phyloP scores from a whole-genome alignment of 35 echinoderm and acorn worm species.

The Anneissia japonica region DNA sequence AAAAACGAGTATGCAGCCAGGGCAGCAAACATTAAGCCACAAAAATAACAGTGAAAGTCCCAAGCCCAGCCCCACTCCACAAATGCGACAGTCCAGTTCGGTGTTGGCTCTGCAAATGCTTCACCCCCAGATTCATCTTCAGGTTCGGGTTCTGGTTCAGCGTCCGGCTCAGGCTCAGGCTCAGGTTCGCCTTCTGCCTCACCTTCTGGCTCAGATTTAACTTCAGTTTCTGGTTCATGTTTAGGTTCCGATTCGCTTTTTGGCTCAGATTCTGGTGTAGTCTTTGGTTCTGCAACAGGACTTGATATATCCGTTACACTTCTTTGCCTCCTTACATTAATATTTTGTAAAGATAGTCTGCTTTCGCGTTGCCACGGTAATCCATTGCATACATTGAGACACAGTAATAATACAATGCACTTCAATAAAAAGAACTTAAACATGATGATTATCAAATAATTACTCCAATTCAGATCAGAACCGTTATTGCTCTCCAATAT shows the following conservation, averaged over 20 bases:
- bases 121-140: slow-evolving; percentile 30
- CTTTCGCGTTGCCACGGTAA: neutral
- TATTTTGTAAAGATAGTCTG: too few species aligned
- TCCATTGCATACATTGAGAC: neutral
- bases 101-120: slow-evolving; percentile 80
- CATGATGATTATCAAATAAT: neutral
- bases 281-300: slow-evolving; percentile 31
- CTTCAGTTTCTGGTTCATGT: slow-evolving; percentile 34
- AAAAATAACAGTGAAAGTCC: slow-evolving; percentile 81
- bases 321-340: neutral
- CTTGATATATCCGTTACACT: neutral
- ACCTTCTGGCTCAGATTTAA: slow-evolving; percentile 35
- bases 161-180: slow-evolving; percentile 18
- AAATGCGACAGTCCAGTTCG: slow-evolving; percentile 55
- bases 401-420: neutral
- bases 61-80: slow-evolving; percentile 42
- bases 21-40: slow-evolving; percentile 57
- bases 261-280: slow-evolving; percentile 1
- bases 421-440: neutral
- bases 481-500: neutral
- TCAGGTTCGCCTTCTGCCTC: slow-evolving; percentile 33
- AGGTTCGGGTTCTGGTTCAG: slow-evolving; percentile 23
- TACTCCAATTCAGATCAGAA: neutral
- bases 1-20: slow-evolving; percentile 74
- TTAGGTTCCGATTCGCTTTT: slow-evolving; percentile 19